Percentiles rank a stretch among this genome's conserved stretches.
phyloP scores from a whole-genome alignment of 92 coral and sea anemone genomes.

The Pocillopora grandis region DNA sequence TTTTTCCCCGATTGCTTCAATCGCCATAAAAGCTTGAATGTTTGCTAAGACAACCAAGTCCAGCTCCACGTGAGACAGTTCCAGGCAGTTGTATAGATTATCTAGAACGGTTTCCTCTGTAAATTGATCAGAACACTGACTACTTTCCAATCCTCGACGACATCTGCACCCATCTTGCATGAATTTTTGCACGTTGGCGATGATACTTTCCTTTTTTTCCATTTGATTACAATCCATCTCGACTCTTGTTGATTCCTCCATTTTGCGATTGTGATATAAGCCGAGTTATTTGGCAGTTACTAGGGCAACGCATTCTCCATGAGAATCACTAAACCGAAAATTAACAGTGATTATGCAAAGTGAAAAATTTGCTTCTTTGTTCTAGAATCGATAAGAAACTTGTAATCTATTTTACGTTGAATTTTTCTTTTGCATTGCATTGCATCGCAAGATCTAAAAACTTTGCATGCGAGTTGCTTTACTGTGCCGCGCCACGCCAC shows the following conservation, averaged over 20 bases:
- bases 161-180: constrained; percentile 44
- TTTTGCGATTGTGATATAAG: not conserved
- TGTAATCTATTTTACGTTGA: too few species aligned
- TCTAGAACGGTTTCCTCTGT: constrained; percentile 23
- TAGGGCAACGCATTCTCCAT: not conserved
- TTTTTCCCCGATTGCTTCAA: constrained; percentile 53
- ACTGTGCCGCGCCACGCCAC: too few species aligned
- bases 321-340: not conserved
- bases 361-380: too few species aligned
- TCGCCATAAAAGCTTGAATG: constrained; percentile 57
- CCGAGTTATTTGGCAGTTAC: not conserved
- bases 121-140: constrained; percentile 41
- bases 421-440: too few species aligned
- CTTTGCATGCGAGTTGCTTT: too few species aligned
- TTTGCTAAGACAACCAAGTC: constrained; percentile 60
- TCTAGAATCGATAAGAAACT: too few species aligned
- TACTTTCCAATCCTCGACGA: constrained; percentile 23
- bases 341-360: too few species aligned
- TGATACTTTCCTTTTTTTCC: not conserved
- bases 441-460: too few species aligned
- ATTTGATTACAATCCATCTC: not conserved
- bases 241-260: constrained; percentile 1
- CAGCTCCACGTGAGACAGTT: constrained; percentile 4
- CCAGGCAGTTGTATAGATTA: constrained; percentile 54
- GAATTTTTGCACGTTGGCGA: constrained; percentile 25